Percentiles rank a stretch among this genome's conserved stretches.
These are phyloP conservation scores for Drosophila cyrtoloma DNA, from an alignment of 2,888 invertebrate species.

Conservation along the genomic window DNA sequence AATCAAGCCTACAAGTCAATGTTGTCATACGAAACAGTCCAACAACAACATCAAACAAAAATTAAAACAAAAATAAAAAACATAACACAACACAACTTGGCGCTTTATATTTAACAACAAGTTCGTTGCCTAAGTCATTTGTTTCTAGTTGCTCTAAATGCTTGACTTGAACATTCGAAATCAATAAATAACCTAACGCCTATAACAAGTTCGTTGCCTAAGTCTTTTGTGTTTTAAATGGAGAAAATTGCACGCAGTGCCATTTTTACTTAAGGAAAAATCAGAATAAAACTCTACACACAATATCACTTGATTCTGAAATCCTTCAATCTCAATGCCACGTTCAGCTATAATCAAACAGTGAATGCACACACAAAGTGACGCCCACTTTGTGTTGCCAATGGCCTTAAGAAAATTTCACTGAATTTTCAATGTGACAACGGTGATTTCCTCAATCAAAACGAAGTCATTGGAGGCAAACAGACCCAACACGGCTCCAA, in stretches of 20 bases:
- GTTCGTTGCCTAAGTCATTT: constrained; percentile 61
- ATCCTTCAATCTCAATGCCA: not conserved
- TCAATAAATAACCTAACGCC: constrained; percentile 1
- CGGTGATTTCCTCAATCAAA: constrained; percentile 78
- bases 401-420: constrained; percentile 70
- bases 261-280: not conserved
- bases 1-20: constrained; percentile 66
- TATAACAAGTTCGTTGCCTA: constrained; percentile 60
- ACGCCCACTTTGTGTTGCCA: constrained; percentile 49
- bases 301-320: not conserved
- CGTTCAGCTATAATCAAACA: not conserved
- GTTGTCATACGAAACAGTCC: constrained; percentile 41
- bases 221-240: constrained; percentile 14
- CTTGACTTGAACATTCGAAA: not conserved
- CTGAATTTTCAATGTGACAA: constrained; percentile 73
- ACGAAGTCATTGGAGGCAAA: constrained; percentile 70
- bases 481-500: constrained; percentile 9
- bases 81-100: not conserved
- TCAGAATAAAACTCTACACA: not conserved
- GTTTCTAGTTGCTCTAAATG: constrained; percentile 32
- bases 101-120: constrained; percentile 48
- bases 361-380: constrained; percentile 11
- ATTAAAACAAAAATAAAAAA: constrained; percentile 6
- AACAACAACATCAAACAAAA: constrained; percentile 10
- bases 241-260: not conserved